Conservation (phyloP, 2,888 invertebrate genomes). For the Onthophagus sagittarius region DNA sequence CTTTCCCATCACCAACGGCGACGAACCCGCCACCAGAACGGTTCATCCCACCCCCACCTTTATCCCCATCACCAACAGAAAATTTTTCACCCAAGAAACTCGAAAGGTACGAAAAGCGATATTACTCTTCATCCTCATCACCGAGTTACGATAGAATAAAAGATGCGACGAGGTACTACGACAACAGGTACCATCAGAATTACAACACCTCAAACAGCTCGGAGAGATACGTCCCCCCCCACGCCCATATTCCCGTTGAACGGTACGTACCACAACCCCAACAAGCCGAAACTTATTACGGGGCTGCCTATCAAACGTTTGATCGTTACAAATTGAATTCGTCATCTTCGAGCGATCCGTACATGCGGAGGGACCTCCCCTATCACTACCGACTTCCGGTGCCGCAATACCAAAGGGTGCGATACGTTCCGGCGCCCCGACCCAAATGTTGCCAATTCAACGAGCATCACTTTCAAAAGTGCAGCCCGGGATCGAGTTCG, state of each 20-base stretch:
- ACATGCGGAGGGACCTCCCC: slow-evolving; percentile 57
- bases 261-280: slow-evolving; percentile 67
- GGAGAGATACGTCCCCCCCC: slow-evolving; percentile 54
- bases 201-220: slow-evolving; percentile 26
- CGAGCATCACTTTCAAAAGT: slow-evolving; percentile 44
- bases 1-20: slow-evolving; percentile 49
- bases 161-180: slow-evolving; percentile 33
- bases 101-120: slow-evolving; percentile 36
- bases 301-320: slow-evolving; percentile 29
- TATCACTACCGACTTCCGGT: slow-evolving; percentile 57
- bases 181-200: slow-evolving; percentile 31
- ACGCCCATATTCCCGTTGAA: slow-evolving; percentile 69
- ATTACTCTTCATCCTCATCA: slow-evolving; percentile 33
- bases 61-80: slow-evolving; percentile 45
- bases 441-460: slow-evolving; percentile 46
- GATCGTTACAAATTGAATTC: slow-evolving; percentile 33
- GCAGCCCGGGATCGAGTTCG: slow-evolving; percentile 53
- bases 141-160: slow-evolving; percentile 27
- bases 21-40: slow-evolving; percentile 55
- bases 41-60: slow-evolving; percentile 49
- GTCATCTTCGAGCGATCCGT: slow-evolving; percentile 46
- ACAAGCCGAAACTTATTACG: slow-evolving; percentile 37
- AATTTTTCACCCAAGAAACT: slow-evolving; percentile 41
- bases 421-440: slow-evolving; percentile 39
- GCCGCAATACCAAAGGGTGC: slow-evolving; percentile 43